Base-by-base conservation (phyloP, 2,113 vertebrate species). In the Engraulis encrasicolus region DNA sequence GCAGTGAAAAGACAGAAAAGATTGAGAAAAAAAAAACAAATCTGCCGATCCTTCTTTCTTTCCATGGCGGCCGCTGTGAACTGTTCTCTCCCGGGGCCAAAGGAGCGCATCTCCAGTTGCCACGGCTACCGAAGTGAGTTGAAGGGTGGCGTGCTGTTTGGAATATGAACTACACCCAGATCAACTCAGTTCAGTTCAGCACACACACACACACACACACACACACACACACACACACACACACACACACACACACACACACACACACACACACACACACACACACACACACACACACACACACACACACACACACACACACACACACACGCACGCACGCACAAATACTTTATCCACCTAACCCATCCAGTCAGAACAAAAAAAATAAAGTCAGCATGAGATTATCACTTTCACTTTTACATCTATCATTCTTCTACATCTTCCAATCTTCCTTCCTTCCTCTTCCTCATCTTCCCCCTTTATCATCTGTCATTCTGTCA, bases 11-110 rank as follows among this genome's bases (percentile, higher is more conserved):
- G 58, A 66, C 58, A 66, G 58, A 14, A 31, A n/a, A 66, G 58
- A 66, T 66, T 11, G 58, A 66, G 58, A 66, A 27, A n/a, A n/a
- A n/a, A n/a, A n/a, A 66, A 66, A 66, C 58, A 31, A 66, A 66
- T 66, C 7, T 66, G 58, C 58, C 31, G 58, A n/a, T 66, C 58
- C 31, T 66, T 66, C 58, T 23, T n/a, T 14, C n/a, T n/a, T n/a
- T n/a, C n/a, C n/a, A n/a, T n/a, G n/a, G 23, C 58, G 40, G 40
- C 40, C 40, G n/a, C 40, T 45, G 23, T 66, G 23, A 66, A n/a
- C 58, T 66, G n/a, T 31, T 66, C n/a, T 66, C 23, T 66, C 58
- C 58, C 58, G 31, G n/a, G 27, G 58, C n/a, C 58, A 4, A 66
- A 15, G 58, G 31, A 11, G 40, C 3, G 58, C 12, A 23, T 23